Percentiles rank a stretch among this genome's conserved stretches.
phyloP scores from a whole-genome alignment of 2,888 invertebrate species.

The Drosophila cracens region DNA sequence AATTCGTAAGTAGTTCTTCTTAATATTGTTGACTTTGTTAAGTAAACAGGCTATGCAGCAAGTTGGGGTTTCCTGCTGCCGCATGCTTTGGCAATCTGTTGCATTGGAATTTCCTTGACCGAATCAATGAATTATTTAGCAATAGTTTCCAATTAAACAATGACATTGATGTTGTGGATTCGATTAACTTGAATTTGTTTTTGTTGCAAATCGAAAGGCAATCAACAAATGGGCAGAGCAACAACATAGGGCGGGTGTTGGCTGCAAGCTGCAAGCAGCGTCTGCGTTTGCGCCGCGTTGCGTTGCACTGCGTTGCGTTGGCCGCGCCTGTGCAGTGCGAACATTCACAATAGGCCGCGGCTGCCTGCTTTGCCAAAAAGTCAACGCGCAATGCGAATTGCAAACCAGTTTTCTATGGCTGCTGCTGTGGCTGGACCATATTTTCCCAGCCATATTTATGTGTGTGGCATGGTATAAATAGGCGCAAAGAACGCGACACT shows the following conservation, averaged over 20 bases:
- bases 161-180: slow-evolving; percentile 42
- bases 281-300: slow-evolving; percentile 1
- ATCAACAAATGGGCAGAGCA: slow-evolving; percentile 52
- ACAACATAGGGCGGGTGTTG: slow-evolving; percentile 50
- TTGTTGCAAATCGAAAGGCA: slow-evolving; percentile 43
- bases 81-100: slow-evolving; percentile 27
- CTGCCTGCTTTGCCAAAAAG: slow-evolving; percentile 70
- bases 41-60: background rate
- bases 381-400: slow-evolving; percentile 6
- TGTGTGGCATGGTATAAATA: slow-evolving; percentile 69
- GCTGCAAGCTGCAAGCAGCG: slow-evolving; percentile 12
- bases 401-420: slow-evolving; percentile 66
- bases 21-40: slow-evolving; percentile 5
- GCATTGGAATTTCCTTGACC: slow-evolving; percentile 35
- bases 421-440: slow-evolving; percentile 54
- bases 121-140: slow-evolving; percentile 29
- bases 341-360: slow-evolving; percentile 49
- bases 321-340: slow-evolving; percentile 62
- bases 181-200: slow-evolving; percentile 52
- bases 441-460: slow-evolving; percentile 51
- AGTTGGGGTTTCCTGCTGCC: slow-evolving; percentile 38
- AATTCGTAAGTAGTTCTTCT: background rate
- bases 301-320: slow-evolving; percentile 30
- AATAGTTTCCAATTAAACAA: slow-evolving; percentile 71
- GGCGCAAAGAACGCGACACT: slow-evolving; percentile 69